Evolutionary conservation across 1,140 invertebrate species (phyloP), one percentile per base, ranked within the genome.

Genomic region (Apis cerana): DNA sequence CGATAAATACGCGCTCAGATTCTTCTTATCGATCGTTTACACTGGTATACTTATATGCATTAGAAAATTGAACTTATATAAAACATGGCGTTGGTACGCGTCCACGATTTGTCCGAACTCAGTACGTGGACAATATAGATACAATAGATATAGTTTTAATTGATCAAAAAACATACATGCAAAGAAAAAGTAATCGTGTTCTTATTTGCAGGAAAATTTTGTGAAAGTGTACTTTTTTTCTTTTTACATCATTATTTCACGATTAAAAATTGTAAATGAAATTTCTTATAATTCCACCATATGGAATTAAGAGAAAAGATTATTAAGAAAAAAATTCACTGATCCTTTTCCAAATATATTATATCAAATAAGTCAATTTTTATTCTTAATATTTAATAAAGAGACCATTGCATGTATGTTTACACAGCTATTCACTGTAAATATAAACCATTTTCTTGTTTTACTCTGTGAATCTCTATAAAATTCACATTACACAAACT

Each of bases 21-120:
- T 65, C 59, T 85, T 59, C 52, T 52, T 23, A 4, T 56, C 64
- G 52, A 52, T 71, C 23, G 69, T 75, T 83, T 82, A 79, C 85
- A 75, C 59, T 80, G 80, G 70, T 86, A 82, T 83, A 68, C 56
- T 70, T 59, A 23, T 83, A 83, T 23, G 67, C 75, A 74, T 59
- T 13, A 84, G 33, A 86, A 86, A 86, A 86, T 75, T 83, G 21
- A 83, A 86, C 50, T 75, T 80, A 76, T 72, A 67, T 58, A 85
- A 84, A 27, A 52, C 72, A 75, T 59, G 80, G 65, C 52, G 59
- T 85, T 72, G 54, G 72, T 85, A 64, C 8, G 21, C 50, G 64
- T 68, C 56, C 61, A 68, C 43, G 59, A 56, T 67, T 78, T 27
- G 15, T 59, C 27, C 15, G 9, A 80, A 52, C 23, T 56, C 52